phyloP scores from a whole-genome alignment of 2,797 vertebrate genomes.

The Halcyon chelicuti region DNA sequence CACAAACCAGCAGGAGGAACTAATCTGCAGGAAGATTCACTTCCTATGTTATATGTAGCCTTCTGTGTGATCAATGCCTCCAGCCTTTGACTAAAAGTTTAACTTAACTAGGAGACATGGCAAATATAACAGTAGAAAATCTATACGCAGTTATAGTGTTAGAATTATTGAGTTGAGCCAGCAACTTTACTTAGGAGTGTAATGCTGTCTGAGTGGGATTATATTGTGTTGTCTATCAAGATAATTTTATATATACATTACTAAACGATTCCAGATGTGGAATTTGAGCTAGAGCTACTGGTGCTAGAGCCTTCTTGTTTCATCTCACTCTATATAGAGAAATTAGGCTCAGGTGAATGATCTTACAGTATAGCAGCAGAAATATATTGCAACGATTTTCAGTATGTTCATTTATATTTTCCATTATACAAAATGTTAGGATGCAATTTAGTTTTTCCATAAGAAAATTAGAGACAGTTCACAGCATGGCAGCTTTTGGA shows the following conservation, averaged over 20 bases:
- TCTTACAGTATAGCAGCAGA: not conserved
- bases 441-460: not conserved
- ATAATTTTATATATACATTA: constrained; percentile 47
- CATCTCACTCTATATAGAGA: not conserved
- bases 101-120: not conserved
- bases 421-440: not conserved
- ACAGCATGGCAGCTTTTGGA: not conserved
- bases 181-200: not conserved
- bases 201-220: constrained; percentile 26
- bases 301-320: not conserved
- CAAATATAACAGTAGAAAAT: not conserved
- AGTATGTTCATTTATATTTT: not conserved
- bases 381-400: not conserved
- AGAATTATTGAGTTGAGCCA: not conserved
- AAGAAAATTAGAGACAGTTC: not conserved
- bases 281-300: constrained; percentile 19
- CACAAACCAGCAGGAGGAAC: constrained; percentile 43
- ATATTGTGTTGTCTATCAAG: constrained; percentile 52
- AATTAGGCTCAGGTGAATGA: not conserved
- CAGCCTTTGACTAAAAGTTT: not conserved
- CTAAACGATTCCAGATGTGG: constrained; percentile 62
- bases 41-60: not conserved
- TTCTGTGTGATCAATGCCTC: not conserved
- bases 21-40: not conserved
- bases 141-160: not conserved